Base-by-base conservation (phyloP, 2,113 vertebrate species). In the Oreochromis spilurus region DNA sequence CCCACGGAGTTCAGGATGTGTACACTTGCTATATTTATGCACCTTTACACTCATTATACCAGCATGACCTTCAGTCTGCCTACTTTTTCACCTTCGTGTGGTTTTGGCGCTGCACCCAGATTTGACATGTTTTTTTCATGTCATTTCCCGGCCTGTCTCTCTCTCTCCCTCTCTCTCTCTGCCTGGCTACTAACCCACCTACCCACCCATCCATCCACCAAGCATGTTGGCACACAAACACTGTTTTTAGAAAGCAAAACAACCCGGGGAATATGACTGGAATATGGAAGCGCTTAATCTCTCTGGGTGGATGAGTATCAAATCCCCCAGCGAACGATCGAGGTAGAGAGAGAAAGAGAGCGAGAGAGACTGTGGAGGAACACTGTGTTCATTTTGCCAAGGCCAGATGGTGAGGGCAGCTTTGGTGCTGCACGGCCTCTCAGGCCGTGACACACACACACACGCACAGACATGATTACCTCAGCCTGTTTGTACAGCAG, bases 381-480 rank as follows among this genome's bases (percentile, higher is more conserved):
- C 91, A 85, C 86, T 91, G 87, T 92, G 94, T 94, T 94, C 94
- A 95, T 93, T 95, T 95, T 92, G 94, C 94, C 94, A 92, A 91
- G 94, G 93, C 93, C 95, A 95, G 95, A 95, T 95, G 95, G 95
- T 89, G 88, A 95, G 93, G 94, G 95, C 92, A 94, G 95, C 94
- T 95, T 95, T 95, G 88, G 93, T 92, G 90, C 84, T 87, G 89
- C 91, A 91, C 81, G 60, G 86, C 86, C 90, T 90, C 91, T 82
- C 86, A 90, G 87, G 90, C 92, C 85, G 4, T 82, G 79, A 90
- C 88, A 92, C 72, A 84, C 85, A 84, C 85, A 75, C 57, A 79
- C 65, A 83, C 38, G 40, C 81, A 80, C 60, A 91, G 14, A 87
- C 81, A 84, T 77, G 86, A 89, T 91, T 89, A 93, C 91, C 87